Conservation (phyloP, 2,888 invertebrate genomes). For the Zaprionus lineosus region DNA sequence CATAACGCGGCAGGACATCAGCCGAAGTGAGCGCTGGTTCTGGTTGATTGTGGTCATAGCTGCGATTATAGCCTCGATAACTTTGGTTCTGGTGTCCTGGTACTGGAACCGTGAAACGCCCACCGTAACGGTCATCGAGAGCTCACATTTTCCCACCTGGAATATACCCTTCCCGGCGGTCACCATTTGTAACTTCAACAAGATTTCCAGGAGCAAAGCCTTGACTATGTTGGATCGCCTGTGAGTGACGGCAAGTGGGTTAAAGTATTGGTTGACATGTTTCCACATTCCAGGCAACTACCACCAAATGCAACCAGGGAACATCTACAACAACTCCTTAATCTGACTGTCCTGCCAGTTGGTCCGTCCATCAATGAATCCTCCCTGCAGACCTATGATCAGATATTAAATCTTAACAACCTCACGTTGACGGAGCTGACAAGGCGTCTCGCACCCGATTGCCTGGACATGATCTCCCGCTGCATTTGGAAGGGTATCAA, state of each 20-base stretch:
- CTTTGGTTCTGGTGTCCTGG: slow-evolving; percentile 86
- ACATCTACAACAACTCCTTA: slow-evolving; percentile 74
- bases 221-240: slow-evolving; percentile 79
- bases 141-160: slow-evolving; percentile 85
- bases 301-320: slow-evolving; percentile 74
- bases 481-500: slow-evolving; percentile 87
- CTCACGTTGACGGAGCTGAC: slow-evolving; percentile 64
- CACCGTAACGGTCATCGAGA: slow-evolving; percentile 85
- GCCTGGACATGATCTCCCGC: slow-evolving; percentile 84
- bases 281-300: slow-evolving; percentile 64
- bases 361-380: slow-evolving; percentile 55
- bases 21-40: slow-evolving; percentile 84
- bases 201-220: slow-evolving; percentile 83
- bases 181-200: slow-evolving; percentile 85
- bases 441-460: slow-evolving; percentile 83
- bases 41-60: slow-evolving; percentile 85
- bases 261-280: not conserved
- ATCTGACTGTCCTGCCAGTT: slow-evolving; percentile 70
- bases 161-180: slow-evolving; percentile 85
- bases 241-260: slow-evolving; percentile 78
- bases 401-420: slow-evolving; percentile 75
- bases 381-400: slow-evolving; percentile 59
- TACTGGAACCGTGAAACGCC: slow-evolving; percentile 85
- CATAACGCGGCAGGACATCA: slow-evolving; percentile 85
- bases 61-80: slow-evolving; percentile 84